Conservation (phyloP, 1,140 invertebrate genomes). For the Trichonephila clavata region DNA sequence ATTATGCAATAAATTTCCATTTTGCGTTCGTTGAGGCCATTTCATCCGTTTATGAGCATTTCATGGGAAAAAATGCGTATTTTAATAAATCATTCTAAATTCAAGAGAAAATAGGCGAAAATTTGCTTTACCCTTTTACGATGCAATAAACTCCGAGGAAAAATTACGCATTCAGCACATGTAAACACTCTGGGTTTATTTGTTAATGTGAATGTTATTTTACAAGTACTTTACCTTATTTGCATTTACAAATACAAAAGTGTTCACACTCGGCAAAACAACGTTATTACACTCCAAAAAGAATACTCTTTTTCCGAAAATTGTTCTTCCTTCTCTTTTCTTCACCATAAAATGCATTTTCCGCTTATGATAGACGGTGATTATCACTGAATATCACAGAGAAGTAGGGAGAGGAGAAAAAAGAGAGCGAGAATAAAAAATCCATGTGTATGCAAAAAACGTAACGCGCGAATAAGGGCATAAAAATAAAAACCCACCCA, state of each 20-base stretch:
- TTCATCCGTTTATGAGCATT: not conserved
- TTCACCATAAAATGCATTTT: slow-evolving; percentile 53
- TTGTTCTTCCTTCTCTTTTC: slow-evolving; percentile 45
- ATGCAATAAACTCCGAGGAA: slow-evolving; percentile 20
- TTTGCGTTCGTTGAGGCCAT: not conserved
- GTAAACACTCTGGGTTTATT: not conserved
- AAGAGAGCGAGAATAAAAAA: not conserved
- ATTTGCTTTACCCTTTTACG: slow-evolving; percentile 13
- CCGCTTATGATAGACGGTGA: slow-evolving; percentile 68
- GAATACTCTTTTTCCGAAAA: slow-evolving; percentile 32
- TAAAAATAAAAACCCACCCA: not conserved
- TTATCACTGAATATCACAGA: slow-evolving; percentile 69
- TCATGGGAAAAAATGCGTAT: not conserved
- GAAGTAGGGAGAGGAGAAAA: not conserved
- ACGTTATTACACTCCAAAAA: slow-evolving; percentile 37
- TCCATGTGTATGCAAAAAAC: slow-evolving; percentile 35
- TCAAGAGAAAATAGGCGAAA: not conserved
- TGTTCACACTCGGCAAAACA: slow-evolving; percentile 35
- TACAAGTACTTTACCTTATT: slow-evolving; percentile 41
- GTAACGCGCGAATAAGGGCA: not conserved
- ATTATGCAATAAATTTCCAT: slow-evolving; percentile 25
- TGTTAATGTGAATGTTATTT: slow-evolving; percentile 29
- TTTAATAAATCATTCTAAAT: slow-evolving; percentile 17
- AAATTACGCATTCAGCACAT: slow-evolving; percentile 38
- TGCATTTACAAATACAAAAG: slow-evolving; percentile 22